Conservation (phyloP, 2,113 vertebrate species). For the Sander vitreus region DNA sequence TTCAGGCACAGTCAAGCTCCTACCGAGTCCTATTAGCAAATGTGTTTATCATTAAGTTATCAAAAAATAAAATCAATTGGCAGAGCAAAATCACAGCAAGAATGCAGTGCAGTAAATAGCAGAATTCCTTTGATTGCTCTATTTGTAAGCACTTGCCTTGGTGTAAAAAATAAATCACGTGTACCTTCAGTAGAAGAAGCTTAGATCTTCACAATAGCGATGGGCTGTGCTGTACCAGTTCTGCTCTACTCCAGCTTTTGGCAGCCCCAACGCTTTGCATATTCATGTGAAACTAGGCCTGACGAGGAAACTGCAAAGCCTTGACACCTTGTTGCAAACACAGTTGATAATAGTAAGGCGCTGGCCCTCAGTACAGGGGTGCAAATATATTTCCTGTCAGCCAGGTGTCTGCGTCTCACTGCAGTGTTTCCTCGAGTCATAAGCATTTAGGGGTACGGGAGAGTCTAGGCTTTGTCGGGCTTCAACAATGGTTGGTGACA, state of each 20-base stretch:
- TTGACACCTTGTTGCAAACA: constrained; percentile 65
- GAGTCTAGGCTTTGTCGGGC: neutral
- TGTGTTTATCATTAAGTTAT: constrained; percentile 2
- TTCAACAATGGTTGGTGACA: constrained; percentile 17
- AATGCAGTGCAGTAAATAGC: constrained; percentile 30
- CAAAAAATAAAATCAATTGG: constrained; percentile 1
- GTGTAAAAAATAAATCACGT: constrained; percentile 55
- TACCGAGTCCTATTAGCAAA: constrained; percentile 23
- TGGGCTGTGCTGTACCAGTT: constrained; percentile 24
- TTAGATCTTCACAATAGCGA: constrained; percentile 47
- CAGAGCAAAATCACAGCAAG: constrained; percentile 21
- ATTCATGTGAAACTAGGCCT: constrained; percentile 55
- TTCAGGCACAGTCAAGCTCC: constrained; percentile 19
- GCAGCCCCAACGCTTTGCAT: constrained; percentile 58
- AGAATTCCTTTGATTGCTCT: constrained; percentile 43
- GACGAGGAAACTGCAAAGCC: constrained; percentile 51
- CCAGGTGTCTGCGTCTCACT: constrained; percentile 33
- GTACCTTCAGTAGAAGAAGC: constrained; percentile 33
- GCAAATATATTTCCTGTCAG: constrained; percentile 54
- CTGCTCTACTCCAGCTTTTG: constrained; percentile 52
- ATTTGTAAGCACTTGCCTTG: constrained; percentile 43
- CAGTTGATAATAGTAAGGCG: constrained; percentile 24
- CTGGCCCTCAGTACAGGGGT: neutral
- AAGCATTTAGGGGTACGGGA: constrained; percentile 17
- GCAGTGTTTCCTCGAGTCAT: constrained; percentile 8